Evolutionary conservation across 2,113 vertebrate species (phyloP), one percentile per base, ranked within the genome.

Genomic region (Melanerpes aurifrons): DNA sequence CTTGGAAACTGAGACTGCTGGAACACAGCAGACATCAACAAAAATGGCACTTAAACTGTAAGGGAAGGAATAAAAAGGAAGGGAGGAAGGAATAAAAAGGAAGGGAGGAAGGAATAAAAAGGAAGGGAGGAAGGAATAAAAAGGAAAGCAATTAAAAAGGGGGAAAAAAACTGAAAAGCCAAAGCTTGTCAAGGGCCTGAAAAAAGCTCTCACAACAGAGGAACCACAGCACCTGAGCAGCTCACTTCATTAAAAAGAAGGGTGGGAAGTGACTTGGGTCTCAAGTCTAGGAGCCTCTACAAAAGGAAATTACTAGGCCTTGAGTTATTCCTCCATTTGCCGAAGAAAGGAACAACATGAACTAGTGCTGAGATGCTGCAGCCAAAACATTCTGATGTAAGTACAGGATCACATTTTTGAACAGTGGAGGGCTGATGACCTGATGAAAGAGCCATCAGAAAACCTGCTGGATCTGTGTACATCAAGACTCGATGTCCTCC

Each of bases 401-500:
- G 85, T 61, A 78, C 85, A 31, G 43, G 31, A 79, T 77, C 57
- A 24, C 56, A 45, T 40, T 92, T 92, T 80, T 48, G 21, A 94
- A 5, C 71, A 80, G 84, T 32, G 32, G 37, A 91, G 25, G 28
- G 71, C 84, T 92, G 89, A 89, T 89, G 89, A 82, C 87, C 84
- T 70, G 68, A 56, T 67, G 89, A 82, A 95, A 32, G 58, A 89
- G 37, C 89, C 63, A 85, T 73, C 78, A 82, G 61, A 91, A 89
- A 89, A 77, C 26, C 57, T 82, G 59, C 64, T 74, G 78, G 82
- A 85, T 94, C 71, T 93, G 78, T 89, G 75, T 76, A 37, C 43
- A 35, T 71, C 78, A 82, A 89, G 78, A 73, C 62, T 87, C 67
- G 31, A 73, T 82, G 82, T 43, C 64, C 57, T 92, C 91, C 75